These are phyloP conservation scores for Megamerina dolium DNA, from an alignment of 2,888 invertebrate species.

Conservation along the genomic window DNA sequence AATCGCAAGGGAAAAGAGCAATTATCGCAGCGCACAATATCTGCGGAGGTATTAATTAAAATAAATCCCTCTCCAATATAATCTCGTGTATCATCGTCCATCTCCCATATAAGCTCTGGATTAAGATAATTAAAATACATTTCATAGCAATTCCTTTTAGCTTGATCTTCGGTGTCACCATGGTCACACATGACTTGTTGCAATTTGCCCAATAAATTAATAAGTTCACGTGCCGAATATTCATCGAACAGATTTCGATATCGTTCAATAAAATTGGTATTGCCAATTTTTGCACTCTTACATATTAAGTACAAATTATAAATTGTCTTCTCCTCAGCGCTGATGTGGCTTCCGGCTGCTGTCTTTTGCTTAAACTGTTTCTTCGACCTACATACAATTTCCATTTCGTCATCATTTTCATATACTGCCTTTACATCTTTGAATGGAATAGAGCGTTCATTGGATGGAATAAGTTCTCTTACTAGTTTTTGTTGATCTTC, in stretches of 20 bases:
- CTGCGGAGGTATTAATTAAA: constrained; percentile 34
- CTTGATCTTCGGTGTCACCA: constrained; percentile 39
- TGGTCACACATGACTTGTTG: constrained; percentile 44
- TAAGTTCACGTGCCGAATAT: constrained; percentile 45
- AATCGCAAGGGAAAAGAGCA: constrained; percentile 47
- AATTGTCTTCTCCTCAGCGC: constrained; percentile 47
- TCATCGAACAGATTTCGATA: constrained; percentile 47
- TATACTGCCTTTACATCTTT: constrained; percentile 44
- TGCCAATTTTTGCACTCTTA: constrained; percentile 46
- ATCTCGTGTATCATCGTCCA: constrained; percentile 46
- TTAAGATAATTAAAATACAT: constrained; percentile 50
- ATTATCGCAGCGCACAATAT: constrained; percentile 41
- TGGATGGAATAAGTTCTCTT: constrained; percentile 42
- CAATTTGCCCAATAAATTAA: constrained; percentile 39
- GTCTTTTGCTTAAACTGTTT: constrained; percentile 15
- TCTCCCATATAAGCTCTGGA: constrained; percentile 48
- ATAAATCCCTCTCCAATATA: constrained; percentile 45
- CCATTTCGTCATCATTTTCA: constrained; percentile 39
- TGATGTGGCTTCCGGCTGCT: constrained; percentile 30
- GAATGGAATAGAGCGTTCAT: constrained; percentile 43
- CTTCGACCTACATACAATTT: constrained; percentile 39
- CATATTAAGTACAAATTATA: constrained; percentile 47
- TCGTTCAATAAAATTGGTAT: constrained; percentile 44
- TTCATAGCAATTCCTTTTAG: constrained; percentile 44
- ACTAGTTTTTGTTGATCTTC: constrained; percentile 46